phyloP scores from a whole-genome alignment of 2,797 vertebrate genomes.

The Pseudocheirus occidentalis region DNA sequence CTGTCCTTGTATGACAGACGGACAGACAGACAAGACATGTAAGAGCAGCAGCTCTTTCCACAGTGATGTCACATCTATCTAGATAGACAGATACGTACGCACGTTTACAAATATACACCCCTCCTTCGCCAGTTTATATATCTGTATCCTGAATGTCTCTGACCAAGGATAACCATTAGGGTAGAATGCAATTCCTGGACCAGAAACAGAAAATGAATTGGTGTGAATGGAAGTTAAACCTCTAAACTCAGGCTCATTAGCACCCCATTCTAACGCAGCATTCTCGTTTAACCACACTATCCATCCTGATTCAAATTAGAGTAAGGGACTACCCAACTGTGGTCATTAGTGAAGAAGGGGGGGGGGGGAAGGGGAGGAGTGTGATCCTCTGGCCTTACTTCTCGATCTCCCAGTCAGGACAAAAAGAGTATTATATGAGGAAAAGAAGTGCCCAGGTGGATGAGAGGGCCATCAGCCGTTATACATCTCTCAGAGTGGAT shows the following conservation, averaged over 20 bases:
- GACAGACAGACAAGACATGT: background rate
- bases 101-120: background rate
- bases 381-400: background rate
- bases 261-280: background rate
- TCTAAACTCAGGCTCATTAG: background rate
- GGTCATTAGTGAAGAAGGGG: background rate
- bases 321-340: background rate
- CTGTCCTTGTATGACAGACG: background rate
- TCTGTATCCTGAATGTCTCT: background rate
- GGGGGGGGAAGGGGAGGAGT: background rate
- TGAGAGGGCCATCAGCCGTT: background rate
- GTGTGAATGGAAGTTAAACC: background rate
- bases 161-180: background rate
- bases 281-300: background rate
- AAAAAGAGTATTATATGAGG: background rate
- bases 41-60: background rate
- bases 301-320: background rate
- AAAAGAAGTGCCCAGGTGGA: background rate
- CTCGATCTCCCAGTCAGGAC: background rate
- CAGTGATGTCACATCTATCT: background rate
- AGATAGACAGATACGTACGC: background rate
- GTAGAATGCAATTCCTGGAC: background rate
- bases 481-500: background rate
- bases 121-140: background rate
- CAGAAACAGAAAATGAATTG: background rate